Base-by-base conservation (phyloP, 2,797 vertebrate species). In the Hippoglossus hippoglossus region DNA sequence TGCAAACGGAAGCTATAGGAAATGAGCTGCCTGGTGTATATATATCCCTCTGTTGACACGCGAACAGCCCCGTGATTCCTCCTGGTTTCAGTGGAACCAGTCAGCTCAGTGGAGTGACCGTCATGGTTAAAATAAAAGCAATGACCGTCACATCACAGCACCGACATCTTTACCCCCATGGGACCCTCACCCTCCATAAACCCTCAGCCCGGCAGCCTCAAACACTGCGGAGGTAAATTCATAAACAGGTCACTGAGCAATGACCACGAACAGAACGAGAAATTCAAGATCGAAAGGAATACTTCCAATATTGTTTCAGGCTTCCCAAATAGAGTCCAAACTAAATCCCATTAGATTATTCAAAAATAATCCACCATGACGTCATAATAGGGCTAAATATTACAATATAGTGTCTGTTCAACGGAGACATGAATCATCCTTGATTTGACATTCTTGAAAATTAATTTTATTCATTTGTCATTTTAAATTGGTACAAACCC, bases 391-490 rank as follows among this genome's bases (percentile, higher is more conserved):
- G 9, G 8, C 8, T 9, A 11, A 49, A 49, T n/a, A 28, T 31
- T 4, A 21, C 1, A 11, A 58, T 18, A 49, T 6, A 21, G 46
- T 22, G 12, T 24, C 3, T 24, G 55, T 58, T 49, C 52, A 78
- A 71, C 91, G 81, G 87, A 92, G 70, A 92, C 76, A 87, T 71
- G 77, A 77, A 91, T 85, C 78, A 84, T 93, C 92, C 87, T 93
- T 85, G 89, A 86, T 94, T 92, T 94, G 92, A 95, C 94, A 95
- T 96, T 95, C 94, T 92, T 95, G 96, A 96, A 99, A 97, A 96
- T 95, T 93, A 94, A 87, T 96, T 97, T 98, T 98, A 97, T 97
- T 98, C 92, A 92, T 96, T 96, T 96, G 92, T 92, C 94, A 95
- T 95, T 95, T 96, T 95, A 95, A 96, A 93, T 95, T 89, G 94